Conservation (phyloP, 2,113 vertebrate species). For the Nyctereutes procyonoides region DNA sequence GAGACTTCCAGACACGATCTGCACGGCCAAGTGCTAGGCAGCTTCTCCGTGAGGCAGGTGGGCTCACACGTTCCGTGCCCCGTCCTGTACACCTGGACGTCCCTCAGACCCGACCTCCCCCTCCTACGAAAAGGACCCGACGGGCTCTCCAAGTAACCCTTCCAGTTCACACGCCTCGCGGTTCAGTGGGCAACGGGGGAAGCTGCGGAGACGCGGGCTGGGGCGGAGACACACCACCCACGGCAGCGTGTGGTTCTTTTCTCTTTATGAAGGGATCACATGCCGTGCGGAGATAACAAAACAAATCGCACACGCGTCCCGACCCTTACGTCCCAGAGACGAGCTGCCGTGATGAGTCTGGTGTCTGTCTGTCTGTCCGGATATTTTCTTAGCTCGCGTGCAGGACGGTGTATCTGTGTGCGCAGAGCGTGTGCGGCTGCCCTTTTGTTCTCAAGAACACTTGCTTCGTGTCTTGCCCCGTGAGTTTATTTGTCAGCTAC, state of each 20-base stretch:
- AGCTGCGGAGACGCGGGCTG: accelerated
- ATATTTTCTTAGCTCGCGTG: accelerated
- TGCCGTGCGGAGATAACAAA: accelerated
- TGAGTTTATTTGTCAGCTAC: not conserved
- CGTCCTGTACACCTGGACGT: accelerated
- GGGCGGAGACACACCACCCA: accelerated
- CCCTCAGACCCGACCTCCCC: too few relatives aligned
- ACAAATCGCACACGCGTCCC: accelerated
- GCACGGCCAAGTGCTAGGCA: too few relatives aligned
- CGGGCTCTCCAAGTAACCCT: not conserved
- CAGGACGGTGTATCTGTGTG: too few relatives aligned
- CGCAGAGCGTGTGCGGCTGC: accelerated
- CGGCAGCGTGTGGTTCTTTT: not conserved
- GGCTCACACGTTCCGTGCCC: accelerated
- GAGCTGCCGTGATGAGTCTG: not conserved
- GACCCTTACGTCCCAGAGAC: accelerated
- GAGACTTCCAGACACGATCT: not conserved
- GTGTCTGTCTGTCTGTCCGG: not conserved
- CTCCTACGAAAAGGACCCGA: not conserved
- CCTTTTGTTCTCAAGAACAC: not conserved
- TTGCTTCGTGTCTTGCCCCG: not conserved
- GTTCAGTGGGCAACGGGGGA: too few relatives aligned
- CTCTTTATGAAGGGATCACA: not conserved
- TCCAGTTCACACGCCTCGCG: too few relatives aligned
- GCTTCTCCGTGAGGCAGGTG: accelerated